These are phyloP conservation scores for Galendromus occidentalis DNA, from an alignment of 1,140 invertebrate genomes.

Conservation along the genomic window DNA sequence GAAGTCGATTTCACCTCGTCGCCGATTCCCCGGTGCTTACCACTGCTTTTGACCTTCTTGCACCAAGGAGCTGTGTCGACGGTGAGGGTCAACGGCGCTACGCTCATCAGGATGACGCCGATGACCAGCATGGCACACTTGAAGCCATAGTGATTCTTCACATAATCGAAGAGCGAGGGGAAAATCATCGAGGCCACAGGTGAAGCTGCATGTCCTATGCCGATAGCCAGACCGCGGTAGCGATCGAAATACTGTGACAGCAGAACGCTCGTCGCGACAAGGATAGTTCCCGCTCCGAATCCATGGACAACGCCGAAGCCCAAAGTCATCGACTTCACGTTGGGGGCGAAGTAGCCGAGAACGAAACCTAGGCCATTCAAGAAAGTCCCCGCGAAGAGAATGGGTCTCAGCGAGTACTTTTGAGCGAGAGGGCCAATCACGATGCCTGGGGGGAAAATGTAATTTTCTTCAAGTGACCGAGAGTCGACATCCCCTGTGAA, in stretches of 20 bases:
- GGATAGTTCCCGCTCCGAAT: not conserved
- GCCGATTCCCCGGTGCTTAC: no score
- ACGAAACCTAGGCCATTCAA: not conserved
- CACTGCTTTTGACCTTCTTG: no score
- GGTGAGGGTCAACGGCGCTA: not conserved
- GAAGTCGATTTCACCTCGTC: no score
- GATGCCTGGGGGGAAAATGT: not conserved
- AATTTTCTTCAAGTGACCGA: no score
- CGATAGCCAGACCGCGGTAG: not conserved
- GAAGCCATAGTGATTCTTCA: not conserved
- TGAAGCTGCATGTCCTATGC: not conserved
- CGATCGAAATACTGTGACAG: not conserved
- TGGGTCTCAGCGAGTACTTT: not conserved
- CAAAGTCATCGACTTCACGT: not conserved
- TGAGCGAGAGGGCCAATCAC: not conserved
- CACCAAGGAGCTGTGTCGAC: not conserved
- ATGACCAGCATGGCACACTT: not conserved
- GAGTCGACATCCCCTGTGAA: no score
- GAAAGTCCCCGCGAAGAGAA: not conserved
- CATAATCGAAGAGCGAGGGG: not conserved
- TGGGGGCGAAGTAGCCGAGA: not conserved
- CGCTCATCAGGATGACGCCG: not conserved
- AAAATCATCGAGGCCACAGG: not conserved
- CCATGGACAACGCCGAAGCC: not conserved
- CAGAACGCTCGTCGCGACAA: not conserved